Evolutionary conservation across 2,888 invertebrate genomes (phyloP).

Genomic region (Alentia gelatinosa): DNA sequence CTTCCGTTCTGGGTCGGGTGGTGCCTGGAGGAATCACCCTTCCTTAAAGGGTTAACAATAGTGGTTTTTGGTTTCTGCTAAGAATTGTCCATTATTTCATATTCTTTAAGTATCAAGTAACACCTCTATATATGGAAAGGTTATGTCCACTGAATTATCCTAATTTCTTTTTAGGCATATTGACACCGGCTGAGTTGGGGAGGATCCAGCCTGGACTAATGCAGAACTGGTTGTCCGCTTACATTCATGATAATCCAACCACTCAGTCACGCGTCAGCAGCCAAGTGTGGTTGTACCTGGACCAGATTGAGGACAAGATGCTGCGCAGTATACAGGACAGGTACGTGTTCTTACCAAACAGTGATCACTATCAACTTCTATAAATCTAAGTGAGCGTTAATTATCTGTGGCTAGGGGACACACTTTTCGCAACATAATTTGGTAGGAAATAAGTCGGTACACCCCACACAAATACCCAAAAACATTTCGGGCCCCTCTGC

Average conservation of each 20-base stretch:
- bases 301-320: conserved; percentile 64
- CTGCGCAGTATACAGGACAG: conserved; percentile 67
- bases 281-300: conserved; percentile 56
- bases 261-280: conserved; percentile 46
- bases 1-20: no score
- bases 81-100: no score
- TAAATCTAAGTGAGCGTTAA: no score
- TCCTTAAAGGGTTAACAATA: neutral
- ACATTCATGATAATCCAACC: neutral
- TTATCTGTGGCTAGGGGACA: no score
- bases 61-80: neutral
- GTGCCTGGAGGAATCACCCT: neutral
- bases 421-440: no score
- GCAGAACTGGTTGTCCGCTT: neutral
- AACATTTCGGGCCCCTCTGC: no score
- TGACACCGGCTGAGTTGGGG: conserved; percentile 11
- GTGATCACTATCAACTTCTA: no score
- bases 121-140: no score
- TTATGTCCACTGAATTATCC: neutral
- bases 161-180: neutral
- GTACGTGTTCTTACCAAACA: no score
- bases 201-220: neutral
- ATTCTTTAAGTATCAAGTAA: no score
- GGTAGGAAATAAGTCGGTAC: no score
- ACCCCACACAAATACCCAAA: no score